Percentiles rank a stretch among this genome's conserved stretches.
Conservation (phyloP, 2,888 invertebrate genomes). For the Microctonus brassicae region DNA sequence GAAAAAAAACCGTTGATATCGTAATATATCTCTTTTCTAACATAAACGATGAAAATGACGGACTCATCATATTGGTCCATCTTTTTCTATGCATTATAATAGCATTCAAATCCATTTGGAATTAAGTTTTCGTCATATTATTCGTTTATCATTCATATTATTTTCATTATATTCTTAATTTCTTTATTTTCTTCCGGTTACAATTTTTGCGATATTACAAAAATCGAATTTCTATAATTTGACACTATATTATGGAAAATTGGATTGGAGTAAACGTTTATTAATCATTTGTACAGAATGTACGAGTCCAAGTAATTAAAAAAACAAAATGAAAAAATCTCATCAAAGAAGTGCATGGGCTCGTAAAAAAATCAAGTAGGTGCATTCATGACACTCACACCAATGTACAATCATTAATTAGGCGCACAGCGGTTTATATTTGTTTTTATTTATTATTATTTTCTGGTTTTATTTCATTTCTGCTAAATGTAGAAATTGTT, state of each 20-base stretch:
- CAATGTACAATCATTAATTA: constrained; percentile 40
- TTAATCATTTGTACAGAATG: constrained; percentile 15
- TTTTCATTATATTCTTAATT: background rate
- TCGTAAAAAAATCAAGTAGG: constrained; percentile 49
- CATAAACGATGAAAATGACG: constrained; percentile 39
- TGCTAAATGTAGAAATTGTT: background rate
- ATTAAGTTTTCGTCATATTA: background rate
- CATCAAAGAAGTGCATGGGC: constrained; percentile 45
- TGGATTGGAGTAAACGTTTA: constrained; percentile 13
- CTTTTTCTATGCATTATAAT: background rate
- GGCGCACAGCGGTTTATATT: constrained; percentile 37
- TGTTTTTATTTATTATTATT: constrained; percentile 21
- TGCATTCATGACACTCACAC: constrained; percentile 48
- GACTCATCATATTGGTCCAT: constrained; percentile 25
- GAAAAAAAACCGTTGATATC: constrained; percentile 13
- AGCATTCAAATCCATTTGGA: background rate
- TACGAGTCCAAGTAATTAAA: constrained; percentile 10
- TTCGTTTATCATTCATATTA: too few species aligned
- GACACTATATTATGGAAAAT: background rate
- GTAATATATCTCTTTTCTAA: constrained; percentile 64
- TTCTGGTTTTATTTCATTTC: constrained; percentile 20
- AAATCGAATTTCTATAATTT: background rate
- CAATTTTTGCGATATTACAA: background rate
- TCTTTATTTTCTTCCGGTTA: background rate
- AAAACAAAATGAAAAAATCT: background rate